phyloP scores from a whole-genome alignment of 1,140 invertebrate species.

The Plectrocnemia conspersa region DNA sequence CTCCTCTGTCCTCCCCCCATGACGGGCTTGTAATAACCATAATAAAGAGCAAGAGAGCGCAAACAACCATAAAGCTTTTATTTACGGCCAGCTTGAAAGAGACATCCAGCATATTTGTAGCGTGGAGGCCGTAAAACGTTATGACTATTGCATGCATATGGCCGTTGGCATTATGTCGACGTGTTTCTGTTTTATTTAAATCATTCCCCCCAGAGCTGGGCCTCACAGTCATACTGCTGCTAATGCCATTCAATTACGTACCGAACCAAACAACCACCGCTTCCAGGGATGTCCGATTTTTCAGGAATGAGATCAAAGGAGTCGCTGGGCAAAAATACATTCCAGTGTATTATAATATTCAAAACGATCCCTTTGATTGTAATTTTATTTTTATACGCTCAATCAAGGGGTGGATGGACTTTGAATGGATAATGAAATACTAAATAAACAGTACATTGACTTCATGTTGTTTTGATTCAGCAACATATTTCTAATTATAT shows the following conservation, averaged over 20 bases:
- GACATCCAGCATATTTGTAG: slow-evolving; percentile 29
- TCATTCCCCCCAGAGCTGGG: slow-evolving; percentile 24
- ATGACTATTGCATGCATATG: slow-evolving; percentile 32
- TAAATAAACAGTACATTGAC: no score
- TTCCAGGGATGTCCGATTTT: no score
- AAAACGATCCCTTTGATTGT: no score
- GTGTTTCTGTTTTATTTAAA: slow-evolving; percentile 31
- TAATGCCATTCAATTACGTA: slow-evolving; percentile 16
- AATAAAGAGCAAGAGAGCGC: slow-evolving; percentile 34
- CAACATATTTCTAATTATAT: no score
- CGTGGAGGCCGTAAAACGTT: slow-evolving; percentile 29
- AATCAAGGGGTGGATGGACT: no score
- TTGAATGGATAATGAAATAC: no score
- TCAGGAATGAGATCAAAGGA: no score
- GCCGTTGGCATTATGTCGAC: slow-evolving; percentile 21
- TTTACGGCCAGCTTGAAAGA: slow-evolving; percentile 31
- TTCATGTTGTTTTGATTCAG: no score
- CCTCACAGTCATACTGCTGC: background rate
- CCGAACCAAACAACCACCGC: no score
- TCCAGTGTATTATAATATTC: no score
- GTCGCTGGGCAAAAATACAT: no score
- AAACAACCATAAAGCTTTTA: slow-evolving; percentile 35
- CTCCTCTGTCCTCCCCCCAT: slow-evolving; percentile 5
- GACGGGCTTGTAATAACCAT: slow-evolving; percentile 29
- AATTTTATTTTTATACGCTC: no score